Conservation (phyloP, 1,140 invertebrate species). For the Nymphalis io region DNA sequence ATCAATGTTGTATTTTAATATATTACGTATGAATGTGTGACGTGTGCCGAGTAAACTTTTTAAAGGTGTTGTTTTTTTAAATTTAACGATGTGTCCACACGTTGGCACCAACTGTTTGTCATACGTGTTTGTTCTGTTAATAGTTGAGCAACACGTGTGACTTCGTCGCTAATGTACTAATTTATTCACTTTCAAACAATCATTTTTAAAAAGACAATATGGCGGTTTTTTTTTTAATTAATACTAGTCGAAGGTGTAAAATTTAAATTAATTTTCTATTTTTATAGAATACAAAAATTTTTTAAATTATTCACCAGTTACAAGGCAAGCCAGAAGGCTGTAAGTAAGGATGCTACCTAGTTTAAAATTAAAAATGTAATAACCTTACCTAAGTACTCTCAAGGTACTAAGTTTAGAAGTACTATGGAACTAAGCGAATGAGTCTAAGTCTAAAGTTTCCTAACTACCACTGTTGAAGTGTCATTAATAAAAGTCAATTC, state of each 20-base stretch:
- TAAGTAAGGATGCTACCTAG: not conserved
- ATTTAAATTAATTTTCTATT: not conserved
- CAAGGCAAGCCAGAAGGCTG: not conserved
- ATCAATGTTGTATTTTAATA: not conserved
- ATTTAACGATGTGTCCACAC: conserved; percentile 12
- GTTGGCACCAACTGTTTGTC: not conserved
- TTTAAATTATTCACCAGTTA: not conserved
- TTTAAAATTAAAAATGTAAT: conserved; percentile 17
- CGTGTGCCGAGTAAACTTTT: conserved; percentile 2
- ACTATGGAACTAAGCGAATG: conserved; percentile 4
- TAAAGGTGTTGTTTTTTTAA: conserved; percentile 8
- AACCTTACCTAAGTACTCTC: conserved; percentile 3
- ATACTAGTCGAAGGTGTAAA: no score
- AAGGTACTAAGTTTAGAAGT: conserved; percentile 8
- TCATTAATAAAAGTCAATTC: conserved; percentile 9
- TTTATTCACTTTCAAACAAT: conserved; percentile 1
- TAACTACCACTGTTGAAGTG: not conserved
- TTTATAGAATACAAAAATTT: not conserved
- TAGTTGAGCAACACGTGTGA: conserved; percentile 8
- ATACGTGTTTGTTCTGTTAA: conserved; percentile 13
- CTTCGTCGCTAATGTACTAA: conserved; percentile 10
- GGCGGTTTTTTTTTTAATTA: no score
- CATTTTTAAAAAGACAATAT: not conserved
- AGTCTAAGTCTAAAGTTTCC: conserved; percentile 11
- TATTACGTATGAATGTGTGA: not conserved